A percentile compares a stretch with the other conserved stretches of the same genome.
phyloP scores from a whole-genome alignment of 2,888 invertebrate species.

The Petrolisthes cinctipes region DNA sequence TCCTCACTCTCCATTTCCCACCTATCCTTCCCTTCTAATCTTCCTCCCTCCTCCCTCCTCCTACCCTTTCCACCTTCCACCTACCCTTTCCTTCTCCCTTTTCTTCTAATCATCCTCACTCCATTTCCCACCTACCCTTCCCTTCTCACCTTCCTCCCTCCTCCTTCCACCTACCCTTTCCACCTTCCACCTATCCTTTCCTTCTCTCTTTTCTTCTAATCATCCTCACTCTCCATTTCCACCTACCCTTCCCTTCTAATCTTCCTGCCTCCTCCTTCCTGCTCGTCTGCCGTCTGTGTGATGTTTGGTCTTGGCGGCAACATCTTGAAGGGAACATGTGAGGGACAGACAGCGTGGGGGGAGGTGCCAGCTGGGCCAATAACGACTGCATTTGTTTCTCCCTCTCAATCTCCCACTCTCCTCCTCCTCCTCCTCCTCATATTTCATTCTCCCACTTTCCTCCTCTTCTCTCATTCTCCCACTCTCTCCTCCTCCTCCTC shows the following conservation, averaged over 20 bases:
- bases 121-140: too few relatives aligned
- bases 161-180: too few relatives aligned
- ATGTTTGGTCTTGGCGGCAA: too few relatives aligned
- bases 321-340: background rate
- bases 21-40: too few relatives aligned
- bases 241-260: background rate
- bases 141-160: too few relatives aligned
- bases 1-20: too few relatives aligned
- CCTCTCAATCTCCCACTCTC: conserved; percentile 9
- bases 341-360: background rate
- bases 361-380: background rate
- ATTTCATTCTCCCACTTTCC: background rate
- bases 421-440: background rate
- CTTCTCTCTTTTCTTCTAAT: too few relatives aligned
- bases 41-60: too few relatives aligned
- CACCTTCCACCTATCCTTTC: too few relatives aligned
- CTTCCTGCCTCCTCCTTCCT: background rate
- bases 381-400: background rate
- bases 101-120: too few relatives aligned
- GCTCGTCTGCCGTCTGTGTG: background rate
- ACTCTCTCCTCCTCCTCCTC: background rate
- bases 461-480: background rate
- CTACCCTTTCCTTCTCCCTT: too few relatives aligned
- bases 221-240: background rate
- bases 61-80: too few relatives aligned